phyloP scores from a whole-genome alignment of 2,797 vertebrate genomes.

The Thalassophryne amazonica region DNA sequence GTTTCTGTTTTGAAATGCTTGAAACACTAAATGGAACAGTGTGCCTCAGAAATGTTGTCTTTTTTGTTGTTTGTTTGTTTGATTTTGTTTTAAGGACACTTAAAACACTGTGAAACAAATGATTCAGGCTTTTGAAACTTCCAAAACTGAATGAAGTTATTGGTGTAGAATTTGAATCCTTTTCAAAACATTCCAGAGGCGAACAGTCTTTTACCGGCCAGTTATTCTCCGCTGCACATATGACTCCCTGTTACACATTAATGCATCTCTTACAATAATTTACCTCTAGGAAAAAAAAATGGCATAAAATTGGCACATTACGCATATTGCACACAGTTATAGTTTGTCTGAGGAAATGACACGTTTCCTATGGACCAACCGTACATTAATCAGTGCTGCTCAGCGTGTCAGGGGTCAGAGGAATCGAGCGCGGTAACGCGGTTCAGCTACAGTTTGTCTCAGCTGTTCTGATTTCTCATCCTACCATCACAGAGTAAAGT shows the following conservation, averaged over 20 bases:
- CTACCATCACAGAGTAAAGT: constrained; percentile 25
- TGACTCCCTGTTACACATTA: constrained; percentile 58
- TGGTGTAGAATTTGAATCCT: too few species aligned
- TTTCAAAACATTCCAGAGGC: too few species aligned
- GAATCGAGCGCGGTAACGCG: constrained; percentile 24
- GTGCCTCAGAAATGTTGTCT: too few species aligned
- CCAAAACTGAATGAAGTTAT: too few species aligned
- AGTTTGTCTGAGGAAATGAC: neutral
- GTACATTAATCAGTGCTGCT: constrained; percentile 16
- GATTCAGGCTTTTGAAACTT: too few species aligned
- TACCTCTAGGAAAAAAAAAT: constrained; percentile 35
- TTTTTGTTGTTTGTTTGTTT: too few species aligned
- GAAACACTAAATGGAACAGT: too few species aligned
- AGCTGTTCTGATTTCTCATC: constrained; percentile 39
- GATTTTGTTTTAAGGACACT: too few species aligned
- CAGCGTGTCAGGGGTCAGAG: constrained; percentile 46
- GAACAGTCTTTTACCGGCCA: neutral
- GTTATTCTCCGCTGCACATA: constrained; percentile 20
- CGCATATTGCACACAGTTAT: neutral
- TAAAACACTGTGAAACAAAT: too few species aligned
- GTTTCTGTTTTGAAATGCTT: too few species aligned
- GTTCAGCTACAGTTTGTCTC: constrained; percentile 23
- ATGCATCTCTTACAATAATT: constrained; percentile 63
- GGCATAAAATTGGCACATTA: neutral
- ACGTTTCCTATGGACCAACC: neutral